These are phyloP conservation scores for Pelecanus crispus DNA, from an alignment of 2,113 vertebrate genomes.

Conservation along the genomic window DNA sequence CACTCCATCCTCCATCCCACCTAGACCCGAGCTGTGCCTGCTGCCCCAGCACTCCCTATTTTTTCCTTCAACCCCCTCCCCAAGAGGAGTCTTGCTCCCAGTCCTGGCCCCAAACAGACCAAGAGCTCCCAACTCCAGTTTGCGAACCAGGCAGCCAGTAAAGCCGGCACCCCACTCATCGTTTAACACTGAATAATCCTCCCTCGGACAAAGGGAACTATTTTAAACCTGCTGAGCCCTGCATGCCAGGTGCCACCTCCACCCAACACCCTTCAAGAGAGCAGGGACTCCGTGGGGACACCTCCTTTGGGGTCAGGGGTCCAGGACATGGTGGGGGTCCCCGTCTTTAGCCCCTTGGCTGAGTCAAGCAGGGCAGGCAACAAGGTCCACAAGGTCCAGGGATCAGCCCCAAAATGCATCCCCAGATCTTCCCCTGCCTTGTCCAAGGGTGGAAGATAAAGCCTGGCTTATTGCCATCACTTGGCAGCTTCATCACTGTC, in stretches of 20 bases:
- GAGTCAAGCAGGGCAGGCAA: neutral
- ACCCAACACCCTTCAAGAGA: neutral
- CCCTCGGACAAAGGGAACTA: neutral
- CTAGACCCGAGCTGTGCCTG: rapidly evolving
- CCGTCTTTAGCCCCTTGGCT: neutral
- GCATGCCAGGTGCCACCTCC: neutral
- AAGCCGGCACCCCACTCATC: neutral
- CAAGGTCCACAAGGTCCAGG: rapidly evolving
- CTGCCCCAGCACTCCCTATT: rapidly evolving
- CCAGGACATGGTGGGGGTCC: rapidly evolving
- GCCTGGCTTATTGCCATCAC: neutral
- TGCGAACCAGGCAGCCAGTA: neutral
- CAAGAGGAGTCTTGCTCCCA: neutral
- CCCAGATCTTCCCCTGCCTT: rapidly evolving
- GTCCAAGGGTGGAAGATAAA: neutral
- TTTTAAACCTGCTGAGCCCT: neutral
- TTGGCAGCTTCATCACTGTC: neutral
- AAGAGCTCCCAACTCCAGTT: neutral
- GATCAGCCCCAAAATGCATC: neutral
- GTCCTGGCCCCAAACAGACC: neutral
- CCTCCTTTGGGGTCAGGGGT: rapidly evolving
- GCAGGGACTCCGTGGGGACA: neutral
- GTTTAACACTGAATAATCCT: constrained; percentile 23
- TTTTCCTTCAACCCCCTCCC: rapidly evolving
- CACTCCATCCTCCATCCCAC: neutral